Conservation (phyloP, 2,113 vertebrate genomes). For the Eulemur macaco region DNA sequence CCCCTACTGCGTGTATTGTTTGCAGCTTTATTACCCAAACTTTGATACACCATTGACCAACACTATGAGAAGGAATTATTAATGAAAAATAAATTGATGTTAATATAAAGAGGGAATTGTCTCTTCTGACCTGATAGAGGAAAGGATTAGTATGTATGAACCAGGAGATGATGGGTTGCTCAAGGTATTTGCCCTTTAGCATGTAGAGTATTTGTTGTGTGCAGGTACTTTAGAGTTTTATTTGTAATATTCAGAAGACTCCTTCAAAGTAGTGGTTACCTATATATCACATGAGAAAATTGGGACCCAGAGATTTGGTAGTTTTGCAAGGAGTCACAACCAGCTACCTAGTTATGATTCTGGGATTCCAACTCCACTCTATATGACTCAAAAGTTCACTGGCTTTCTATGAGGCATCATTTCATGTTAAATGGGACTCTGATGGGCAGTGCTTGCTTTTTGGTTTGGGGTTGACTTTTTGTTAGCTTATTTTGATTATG, state of each 20-base stretch:
- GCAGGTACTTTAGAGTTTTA: neutral
- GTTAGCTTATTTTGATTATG: neutral
- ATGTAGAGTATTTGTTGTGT: neutral
- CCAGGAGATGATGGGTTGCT: neutral
- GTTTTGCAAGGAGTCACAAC: neutral
- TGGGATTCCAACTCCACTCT: neutral
- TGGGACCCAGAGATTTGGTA: neutral
- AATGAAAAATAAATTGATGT: neutral
- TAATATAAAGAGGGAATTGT: neutral
- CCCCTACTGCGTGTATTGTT: neutral
- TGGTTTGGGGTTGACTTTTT: neutral
- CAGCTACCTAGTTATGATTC: neutral
- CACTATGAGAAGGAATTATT: neutral
- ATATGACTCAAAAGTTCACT: neutral
- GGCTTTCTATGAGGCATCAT: neutral
- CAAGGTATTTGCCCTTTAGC: neutral
- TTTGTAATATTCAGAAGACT: neutral
- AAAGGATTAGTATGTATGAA: neutral
- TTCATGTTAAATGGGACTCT: neutral
- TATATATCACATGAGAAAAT: neutral
- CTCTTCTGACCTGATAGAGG: neutral
- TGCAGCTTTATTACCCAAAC: neutral
- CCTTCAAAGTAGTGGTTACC: neutral
- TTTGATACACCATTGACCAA: neutral
- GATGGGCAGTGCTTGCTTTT: neutral